Base-by-base conservation (phyloP, 2,888 invertebrate genomes). In the Drosophila paranaensis region DNA sequence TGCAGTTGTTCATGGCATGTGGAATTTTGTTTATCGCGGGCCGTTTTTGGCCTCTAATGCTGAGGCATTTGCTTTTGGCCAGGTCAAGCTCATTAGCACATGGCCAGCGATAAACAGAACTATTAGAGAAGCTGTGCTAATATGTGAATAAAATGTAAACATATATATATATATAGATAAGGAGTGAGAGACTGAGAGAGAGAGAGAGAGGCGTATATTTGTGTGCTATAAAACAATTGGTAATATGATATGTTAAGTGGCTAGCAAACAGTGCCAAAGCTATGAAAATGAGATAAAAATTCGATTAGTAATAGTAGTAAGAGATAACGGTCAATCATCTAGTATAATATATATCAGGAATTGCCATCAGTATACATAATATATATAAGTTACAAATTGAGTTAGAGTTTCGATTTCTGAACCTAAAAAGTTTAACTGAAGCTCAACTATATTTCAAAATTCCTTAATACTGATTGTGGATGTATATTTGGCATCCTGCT, bases 101-200 rank as follows among this genome's bases (percentile, higher is more conserved):
- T 27, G 60, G 9, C 9, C 6, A 16, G 16, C 6, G 35, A 16
- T 25, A 42, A 63, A 63, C 46, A 16, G 39, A 40, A 48, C 40
- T 48, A 48, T 63, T 63, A 63, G 60, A 25, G 20, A 40, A 46
- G 30, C 3, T 11, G 20, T 35, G 63, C 33, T 33, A 63, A 63
- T 13, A 35, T 14, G 13, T 8, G 40, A 0, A 45, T 25, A n/a
- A 40, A 3, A 27, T 25, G 37, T 37, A 20, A 2, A n/a, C n/a
- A 20, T 20, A 20, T 20, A 20, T 1, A 20, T 20, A 20, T 20
- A 20, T 20, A 20, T 20, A 20, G 20, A 20, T 20, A 20, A 20
- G 20, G 20, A 20, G 20, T 20, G 20, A 20, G 33, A 50, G 16
- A 33, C 10, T 30, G 1, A 16, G 16, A 33, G 30, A 16, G 6